phyloP scores from a whole-genome alignment of 2,113 vertebrate species.

The Cairina moschata region DNA sequence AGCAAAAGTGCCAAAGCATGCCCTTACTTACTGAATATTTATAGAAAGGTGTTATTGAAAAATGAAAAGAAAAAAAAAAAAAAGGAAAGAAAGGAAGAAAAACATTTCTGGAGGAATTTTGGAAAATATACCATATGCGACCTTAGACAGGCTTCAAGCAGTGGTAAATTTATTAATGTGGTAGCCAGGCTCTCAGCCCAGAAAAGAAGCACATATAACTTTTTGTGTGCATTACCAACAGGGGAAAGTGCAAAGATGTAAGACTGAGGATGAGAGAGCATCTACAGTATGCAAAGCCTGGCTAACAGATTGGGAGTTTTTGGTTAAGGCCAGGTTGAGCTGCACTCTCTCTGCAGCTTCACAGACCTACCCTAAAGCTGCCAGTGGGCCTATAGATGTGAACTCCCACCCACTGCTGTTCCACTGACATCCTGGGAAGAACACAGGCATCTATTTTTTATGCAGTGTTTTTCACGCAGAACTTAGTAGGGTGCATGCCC shows the following conservation, averaged over 20 bases:
- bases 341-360: neutral
- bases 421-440: neutral
- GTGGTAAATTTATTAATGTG: neutral
- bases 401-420: neutral
- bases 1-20: neutral
- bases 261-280: neutral
- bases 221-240: neutral
- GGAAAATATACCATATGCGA: neutral
- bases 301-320: neutral
- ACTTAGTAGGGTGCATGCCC: neutral
- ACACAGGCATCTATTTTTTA: neutral
- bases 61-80: neutral
- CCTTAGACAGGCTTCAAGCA: neutral
- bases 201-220: neutral
- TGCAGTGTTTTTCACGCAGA: neutral
- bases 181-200: neutral
- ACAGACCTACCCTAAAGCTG: neutral
- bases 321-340: neutral
- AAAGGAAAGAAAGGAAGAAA: neutral
- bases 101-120: neutral
- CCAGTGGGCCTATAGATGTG: neutral
- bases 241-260: neutral
- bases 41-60: neutral
- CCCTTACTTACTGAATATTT: neutral
- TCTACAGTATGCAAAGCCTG: fast-evolving